Evolutionary conservation across 2,888 invertebrate genomes (phyloP), one percentile per base, ranked within the genome.

Genomic region (Erynnis tages): DNA sequence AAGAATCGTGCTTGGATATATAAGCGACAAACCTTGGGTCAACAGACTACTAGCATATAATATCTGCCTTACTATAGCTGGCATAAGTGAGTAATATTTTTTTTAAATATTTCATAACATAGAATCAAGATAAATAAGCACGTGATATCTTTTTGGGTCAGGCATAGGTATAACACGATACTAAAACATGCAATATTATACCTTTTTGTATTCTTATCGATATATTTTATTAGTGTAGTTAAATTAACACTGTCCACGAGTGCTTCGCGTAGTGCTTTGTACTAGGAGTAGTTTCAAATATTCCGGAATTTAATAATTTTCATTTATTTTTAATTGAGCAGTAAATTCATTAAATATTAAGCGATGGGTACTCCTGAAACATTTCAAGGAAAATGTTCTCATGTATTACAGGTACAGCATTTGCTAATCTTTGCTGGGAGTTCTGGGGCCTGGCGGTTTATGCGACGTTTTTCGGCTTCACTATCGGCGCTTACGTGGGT

Each of bases 401-500:
- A 19, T 19, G 16, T n/a, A 14, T 30, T 78, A 74, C 90, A 94
- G 96, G 94, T 56, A 98, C 98, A 16, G 93, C 93, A 27, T 76
- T 97, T 67, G 94, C 96, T 74, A 93, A 95, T 73, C 91, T 93
- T 59, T 96, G 95, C 80, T 79, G 80, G 63, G 93, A 93, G 65
- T 97, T 95, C 79, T 83, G 91, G 68, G 90, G 94, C 5, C 91
- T 98, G 66, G 92, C 94, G 13, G 66, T 94, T 48, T 98, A 97
- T 80, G 93, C 95, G 16, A 90, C 92, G 25, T 90, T 94, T 6
- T 98, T 95, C 75, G 98, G 98, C 46, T 95, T 97, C 70, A 95
- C 96, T 11, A 96, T 97, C 67, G 97, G 98, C 61, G 98, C 98
- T 54, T 98, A 98, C 78, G 98, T 98, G 40, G 97, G 98, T n/a